These are phyloP conservation scores for Amazona guildingii DNA, from an alignment of 2,113 vertebrate species.

Conservation along the genomic window DNA sequence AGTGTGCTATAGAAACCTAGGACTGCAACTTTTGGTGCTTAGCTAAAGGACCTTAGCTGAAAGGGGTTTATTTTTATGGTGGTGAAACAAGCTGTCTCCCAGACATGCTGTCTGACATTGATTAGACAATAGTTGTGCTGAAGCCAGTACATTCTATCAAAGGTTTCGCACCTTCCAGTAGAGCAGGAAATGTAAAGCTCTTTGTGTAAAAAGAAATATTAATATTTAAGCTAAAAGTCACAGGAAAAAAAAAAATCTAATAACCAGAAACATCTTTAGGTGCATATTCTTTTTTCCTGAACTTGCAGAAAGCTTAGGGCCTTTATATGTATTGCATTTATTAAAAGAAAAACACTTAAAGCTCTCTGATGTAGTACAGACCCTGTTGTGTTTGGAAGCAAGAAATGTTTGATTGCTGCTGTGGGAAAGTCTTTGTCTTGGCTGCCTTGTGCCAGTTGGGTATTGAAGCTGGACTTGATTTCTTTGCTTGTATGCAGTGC, in stretches of 20 bases:
- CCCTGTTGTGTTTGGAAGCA: neutral
- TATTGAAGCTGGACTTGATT: neutral
- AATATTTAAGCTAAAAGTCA: neutral
- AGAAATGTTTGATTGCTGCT: neutral
- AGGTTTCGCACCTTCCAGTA: neutral
- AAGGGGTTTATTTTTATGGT: neutral
- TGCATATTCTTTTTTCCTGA: neutral
- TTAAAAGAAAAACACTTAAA: neutral
- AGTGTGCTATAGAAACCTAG: neutral
- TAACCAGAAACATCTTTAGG: neutral
- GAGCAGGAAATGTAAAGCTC: constrained; percentile 1
- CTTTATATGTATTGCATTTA: neutral
- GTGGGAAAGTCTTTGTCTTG: constrained; percentile 10
- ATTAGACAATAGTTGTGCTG: constrained; percentile 12
- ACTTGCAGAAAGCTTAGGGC: neutral
- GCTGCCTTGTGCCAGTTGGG: neutral
- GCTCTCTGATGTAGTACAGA: neutral
- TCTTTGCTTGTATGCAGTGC: neutral
- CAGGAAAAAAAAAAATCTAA: neutral
- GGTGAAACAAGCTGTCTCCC: neutral
- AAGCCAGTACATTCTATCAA: neutral
- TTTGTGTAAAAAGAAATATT: neutral
- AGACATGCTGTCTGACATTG: neutral
- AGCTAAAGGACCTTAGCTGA: neutral
- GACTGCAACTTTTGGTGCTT: neutral